A percentile compares a stretch with the other conserved stretches of the same genome.
These are phyloP conservation scores for Tetramorium parvispinum DNA, from an alignment of 1,140 invertebrate species.

Conservation along the genomic window DNA sequence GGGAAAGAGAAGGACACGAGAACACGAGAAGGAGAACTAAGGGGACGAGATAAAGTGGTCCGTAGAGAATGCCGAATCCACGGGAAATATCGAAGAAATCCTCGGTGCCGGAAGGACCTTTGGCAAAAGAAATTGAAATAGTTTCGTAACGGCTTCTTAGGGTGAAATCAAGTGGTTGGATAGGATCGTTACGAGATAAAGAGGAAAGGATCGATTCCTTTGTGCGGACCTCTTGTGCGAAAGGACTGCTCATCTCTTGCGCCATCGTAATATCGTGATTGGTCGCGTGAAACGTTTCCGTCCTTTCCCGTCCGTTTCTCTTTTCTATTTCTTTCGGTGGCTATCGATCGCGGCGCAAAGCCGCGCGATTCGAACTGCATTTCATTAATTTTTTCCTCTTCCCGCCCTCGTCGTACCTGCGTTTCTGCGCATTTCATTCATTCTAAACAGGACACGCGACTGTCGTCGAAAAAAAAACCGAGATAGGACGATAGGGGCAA, in stretches of 20 bases:
- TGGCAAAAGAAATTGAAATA: constrained; percentile 60
- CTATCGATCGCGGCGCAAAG: constrained; percentile 28
- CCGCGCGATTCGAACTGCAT: constrained; percentile 26
- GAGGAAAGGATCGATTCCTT: constrained; percentile 54
- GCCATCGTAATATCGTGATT: constrained; percentile 50
- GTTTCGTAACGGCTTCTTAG: constrained; percentile 62
- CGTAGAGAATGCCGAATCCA: constrained; percentile 55
- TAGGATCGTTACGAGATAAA: constrained; percentile 55
- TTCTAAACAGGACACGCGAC: constrained; percentile 26
- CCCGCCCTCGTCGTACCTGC: neutral
- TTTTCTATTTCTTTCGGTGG: constrained; percentile 26
- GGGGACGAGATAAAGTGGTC: constrained; percentile 56
- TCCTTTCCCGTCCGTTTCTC: neutral
- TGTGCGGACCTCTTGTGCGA: constrained; percentile 23
- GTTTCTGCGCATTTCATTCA: constrained; percentile 49
- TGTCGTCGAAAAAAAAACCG: constrained; percentile 23
- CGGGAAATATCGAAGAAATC: constrained; percentile 56
- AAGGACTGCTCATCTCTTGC: constrained; percentile 43
- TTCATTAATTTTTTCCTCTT: constrained; percentile 47
- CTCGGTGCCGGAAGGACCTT: constrained; percentile 41
- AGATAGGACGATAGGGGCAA: constrained; percentile 15
- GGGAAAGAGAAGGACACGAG: neutral
- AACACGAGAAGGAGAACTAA: neutral
- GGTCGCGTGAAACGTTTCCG: constrained; percentile 42
- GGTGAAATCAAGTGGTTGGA: constrained; percentile 53